Evolutionary conservation across 2,888 invertebrate species (phyloP).

Genomic region (Trimorus sp.): DNA sequence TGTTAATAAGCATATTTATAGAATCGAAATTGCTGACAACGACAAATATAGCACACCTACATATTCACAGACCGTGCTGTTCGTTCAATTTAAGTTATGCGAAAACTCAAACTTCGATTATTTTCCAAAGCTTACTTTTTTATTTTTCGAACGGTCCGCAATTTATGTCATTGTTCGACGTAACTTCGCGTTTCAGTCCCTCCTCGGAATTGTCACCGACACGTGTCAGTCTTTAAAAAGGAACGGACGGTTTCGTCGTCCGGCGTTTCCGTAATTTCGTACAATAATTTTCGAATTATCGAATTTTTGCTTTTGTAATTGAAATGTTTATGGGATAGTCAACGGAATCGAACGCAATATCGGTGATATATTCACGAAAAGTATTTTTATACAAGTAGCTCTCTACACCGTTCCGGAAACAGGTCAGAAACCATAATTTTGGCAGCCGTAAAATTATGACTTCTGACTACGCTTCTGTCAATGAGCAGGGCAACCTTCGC

Average conservation of each 20-base stretch:
- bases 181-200: neutral
- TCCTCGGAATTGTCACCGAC: slow-evolving; percentile 8
- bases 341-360: slow-evolving; percentile 42
- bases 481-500: slow-evolving; percentile 51
- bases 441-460: slow-evolving; percentile 49
- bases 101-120: no score
- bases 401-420: slow-evolving; percentile 53
- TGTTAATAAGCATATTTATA: slow-evolving; percentile 12
- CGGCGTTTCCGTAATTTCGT: slow-evolving; percentile 14
- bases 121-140: no score
- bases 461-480: slow-evolving; percentile 59
- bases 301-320: slow-evolving; percentile 29
- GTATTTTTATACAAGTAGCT: slow-evolving; percentile 38
- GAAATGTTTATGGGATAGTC: slow-evolving; percentile 45
- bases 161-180: slow-evolving; percentile 26
- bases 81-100: no score
- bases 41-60: no score
- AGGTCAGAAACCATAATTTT: slow-evolving; percentile 52
- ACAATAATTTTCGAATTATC: slow-evolving; percentile 18
- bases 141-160: neutral
- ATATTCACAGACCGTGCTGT: no score
- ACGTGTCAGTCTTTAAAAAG: slow-evolving; percentile 7
- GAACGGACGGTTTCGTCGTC: neutral
- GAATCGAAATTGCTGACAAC: neutral
- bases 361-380: slow-evolving; percentile 15